Percentiles rank a stretch among this genome's conserved stretches.
Conservation (phyloP, 2,113 vertebrate species). For the Hucho hucho region DNA sequence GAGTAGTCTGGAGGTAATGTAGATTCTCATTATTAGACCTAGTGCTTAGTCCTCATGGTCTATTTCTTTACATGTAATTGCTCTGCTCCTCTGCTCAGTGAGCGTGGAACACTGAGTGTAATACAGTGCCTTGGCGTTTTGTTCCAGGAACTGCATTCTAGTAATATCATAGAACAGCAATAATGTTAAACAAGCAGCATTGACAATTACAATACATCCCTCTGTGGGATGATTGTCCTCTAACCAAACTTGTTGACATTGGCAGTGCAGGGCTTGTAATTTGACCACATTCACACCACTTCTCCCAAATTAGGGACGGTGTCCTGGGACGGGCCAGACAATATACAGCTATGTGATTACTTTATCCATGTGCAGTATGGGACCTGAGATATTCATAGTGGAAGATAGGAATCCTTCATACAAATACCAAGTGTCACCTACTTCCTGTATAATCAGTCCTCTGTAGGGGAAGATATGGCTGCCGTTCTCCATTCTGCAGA, state of each 20-base stretch:
- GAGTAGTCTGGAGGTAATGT: slow-evolving; percentile 71
- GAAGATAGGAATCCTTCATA: slow-evolving; percentile 64
- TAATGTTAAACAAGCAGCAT: slow-evolving; percentile 12
- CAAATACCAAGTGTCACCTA: slow-evolving; percentile 64
- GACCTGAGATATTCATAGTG: slow-evolving; percentile 37
- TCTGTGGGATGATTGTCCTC: slow-evolving; percentile 58
- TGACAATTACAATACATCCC: slow-evolving; percentile 31
- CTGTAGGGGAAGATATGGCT: slow-evolving; percentile 61
- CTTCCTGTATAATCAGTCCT: slow-evolving; percentile 64
- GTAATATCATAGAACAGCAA: slow-evolving; percentile 1
- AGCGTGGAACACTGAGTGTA: slow-evolving; percentile 67
- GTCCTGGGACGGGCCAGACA: slow-evolving; percentile 51
- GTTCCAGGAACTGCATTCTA: background rate
- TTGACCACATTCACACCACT: slow-evolving; percentile 59
- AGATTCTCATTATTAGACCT: slow-evolving; percentile 84
- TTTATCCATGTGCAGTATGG: slow-evolving; percentile 65
- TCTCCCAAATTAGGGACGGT: slow-evolving; percentile 72
- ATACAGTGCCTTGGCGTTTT: background rate
- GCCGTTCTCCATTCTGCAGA: slow-evolving; percentile 71
- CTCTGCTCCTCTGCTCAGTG: slow-evolving; percentile 84
- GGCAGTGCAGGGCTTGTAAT: slow-evolving; percentile 42
- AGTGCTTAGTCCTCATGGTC: slow-evolving; percentile 65
- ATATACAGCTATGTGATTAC: slow-evolving; percentile 64
- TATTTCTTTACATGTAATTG: slow-evolving; percentile 82
- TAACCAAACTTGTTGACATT: slow-evolving; percentile 62